phyloP scores from a whole-genome alignment of 2,113 vertebrate species.

The Pomatorhinus ruficollis region DNA sequence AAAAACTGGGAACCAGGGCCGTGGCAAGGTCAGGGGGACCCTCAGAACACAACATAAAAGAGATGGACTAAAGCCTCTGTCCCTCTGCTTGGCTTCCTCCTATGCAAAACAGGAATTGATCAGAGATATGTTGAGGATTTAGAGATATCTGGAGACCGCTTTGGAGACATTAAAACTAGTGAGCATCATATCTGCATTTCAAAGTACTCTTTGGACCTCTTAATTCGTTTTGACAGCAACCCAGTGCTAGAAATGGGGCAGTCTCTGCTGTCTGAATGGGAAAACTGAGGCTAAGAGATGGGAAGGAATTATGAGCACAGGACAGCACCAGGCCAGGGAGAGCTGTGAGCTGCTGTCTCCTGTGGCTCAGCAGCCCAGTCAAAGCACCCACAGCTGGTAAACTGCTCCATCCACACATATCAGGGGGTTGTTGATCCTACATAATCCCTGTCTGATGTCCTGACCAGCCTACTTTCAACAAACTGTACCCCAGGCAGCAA shows the following conservation, averaged over 20 bases:
- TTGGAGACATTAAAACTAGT: slow-evolving; percentile 35
- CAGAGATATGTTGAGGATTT: slow-evolving; percentile 54
- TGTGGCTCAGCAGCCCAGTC: neutral
- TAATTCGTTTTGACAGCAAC: slow-evolving; percentile 61
- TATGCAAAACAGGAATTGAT: slow-evolving; percentile 59
- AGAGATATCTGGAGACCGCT: slow-evolving; percentile 59
- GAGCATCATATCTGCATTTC: slow-evolving; percentile 61
- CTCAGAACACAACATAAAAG: neutral
- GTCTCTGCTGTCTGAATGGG: neutral
- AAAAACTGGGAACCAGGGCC: neutral
- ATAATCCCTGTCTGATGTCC: neutral
- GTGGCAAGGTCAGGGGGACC: neutral
- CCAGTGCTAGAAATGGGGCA: neutral
- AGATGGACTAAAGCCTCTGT: neutral
- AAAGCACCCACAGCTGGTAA: neutral
- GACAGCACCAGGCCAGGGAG: neutral
- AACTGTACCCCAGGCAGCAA: neutral
- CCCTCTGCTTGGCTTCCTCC: neutral
- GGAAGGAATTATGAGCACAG: neutral
- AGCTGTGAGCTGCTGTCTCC: neutral
- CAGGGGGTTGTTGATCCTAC: neutral
- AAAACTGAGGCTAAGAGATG: neutral
- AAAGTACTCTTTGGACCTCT: slow-evolving; percentile 56
- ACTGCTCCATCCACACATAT: neutral
- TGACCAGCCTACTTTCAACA: neutral